Conservation (phyloP, 2,113 vertebrate species). For the Chloropsis cyanopogon region DNA sequence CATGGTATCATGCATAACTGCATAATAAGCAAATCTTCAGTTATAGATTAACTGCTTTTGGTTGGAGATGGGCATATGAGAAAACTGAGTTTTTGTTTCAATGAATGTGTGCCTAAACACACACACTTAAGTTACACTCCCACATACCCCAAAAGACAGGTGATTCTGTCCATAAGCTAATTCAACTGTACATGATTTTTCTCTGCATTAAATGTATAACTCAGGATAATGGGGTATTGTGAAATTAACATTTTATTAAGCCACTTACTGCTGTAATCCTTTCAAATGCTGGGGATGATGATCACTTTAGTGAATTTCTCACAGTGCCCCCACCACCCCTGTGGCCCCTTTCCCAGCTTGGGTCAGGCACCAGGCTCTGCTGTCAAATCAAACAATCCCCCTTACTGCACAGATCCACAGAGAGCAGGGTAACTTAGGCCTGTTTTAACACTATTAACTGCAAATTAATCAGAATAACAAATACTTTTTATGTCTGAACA, state of each 20-base stretch:
- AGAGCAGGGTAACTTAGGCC: neutral
- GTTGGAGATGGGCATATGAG: neutral
- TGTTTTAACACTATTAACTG: neutral
- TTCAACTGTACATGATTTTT: neutral
- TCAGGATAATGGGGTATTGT: neutral
- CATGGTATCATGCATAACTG: neutral
- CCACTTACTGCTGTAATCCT: neutral
- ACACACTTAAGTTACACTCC: neutral
- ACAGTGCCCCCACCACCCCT: neutral
- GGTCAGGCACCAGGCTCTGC: neutral
- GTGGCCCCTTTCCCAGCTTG: neutral
- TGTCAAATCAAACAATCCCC: neutral
- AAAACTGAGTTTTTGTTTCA: neutral
- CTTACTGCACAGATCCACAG: neutral
- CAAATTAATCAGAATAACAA: neutral
- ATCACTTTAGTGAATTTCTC: neutral
- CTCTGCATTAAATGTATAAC: neutral
- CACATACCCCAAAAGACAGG: neutral
- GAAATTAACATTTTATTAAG: neutral
- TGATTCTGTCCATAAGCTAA: neutral
- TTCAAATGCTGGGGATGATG: neutral
- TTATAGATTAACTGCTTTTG: neutral
- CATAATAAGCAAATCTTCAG: neutral
- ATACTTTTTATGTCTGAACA: neutral
- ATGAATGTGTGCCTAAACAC: neutral